Evolutionary conservation across 2,113 vertebrate species (phyloP), one percentile per base, ranked within the genome.

Genomic region (Tapirus terrestris): DNA sequence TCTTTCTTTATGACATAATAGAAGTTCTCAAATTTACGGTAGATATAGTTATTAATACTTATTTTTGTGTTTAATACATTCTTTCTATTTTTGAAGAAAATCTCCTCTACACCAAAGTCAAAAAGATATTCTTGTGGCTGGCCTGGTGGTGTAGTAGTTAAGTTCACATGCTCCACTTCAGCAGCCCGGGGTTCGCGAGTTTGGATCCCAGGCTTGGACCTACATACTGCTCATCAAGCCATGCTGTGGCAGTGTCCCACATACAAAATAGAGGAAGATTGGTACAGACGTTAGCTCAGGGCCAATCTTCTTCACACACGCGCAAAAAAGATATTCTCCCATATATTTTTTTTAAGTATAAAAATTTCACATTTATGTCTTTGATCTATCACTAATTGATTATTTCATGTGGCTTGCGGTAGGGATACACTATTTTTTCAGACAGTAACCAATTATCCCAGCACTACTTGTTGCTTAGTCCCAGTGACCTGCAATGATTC

Each of bases 61-160:
- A 36, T 86, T 84, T 87, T 89, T 70, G 56, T 89, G 10, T 80
- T 80, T 86, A 86, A 43, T 29, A 43, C 21, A 77, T 84, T 93
- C 31, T 87, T 81, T 72, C 17, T 73, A 17, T 58, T 90, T 95
- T 91, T 61, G 65, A 61, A 91, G 65, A 89, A 75, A 91, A 60
- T 1, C 13, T 76, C 10, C 51, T 79, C n/a, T 90, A 53, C n/a
- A n/a, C 13, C n/a, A 70, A 92, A 80, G 75, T 43, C 39, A 96
- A 92, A 87, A 72, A 77, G 33, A 45, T 25, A 36, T 39, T 39
- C 39, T 39, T 39, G 39, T 39, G 39, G 39, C 39, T 39, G 39
- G 39, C 39, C 39, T 39, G 39, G 39, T 39, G 39, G 39, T 39
- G 39, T 39, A 39, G 39, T 39, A 4, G 39, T 39, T 39, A 39